Base-by-base conservation (phyloP, 2,113 vertebrate genomes). In the Ceuthmochares aereus region DNA sequence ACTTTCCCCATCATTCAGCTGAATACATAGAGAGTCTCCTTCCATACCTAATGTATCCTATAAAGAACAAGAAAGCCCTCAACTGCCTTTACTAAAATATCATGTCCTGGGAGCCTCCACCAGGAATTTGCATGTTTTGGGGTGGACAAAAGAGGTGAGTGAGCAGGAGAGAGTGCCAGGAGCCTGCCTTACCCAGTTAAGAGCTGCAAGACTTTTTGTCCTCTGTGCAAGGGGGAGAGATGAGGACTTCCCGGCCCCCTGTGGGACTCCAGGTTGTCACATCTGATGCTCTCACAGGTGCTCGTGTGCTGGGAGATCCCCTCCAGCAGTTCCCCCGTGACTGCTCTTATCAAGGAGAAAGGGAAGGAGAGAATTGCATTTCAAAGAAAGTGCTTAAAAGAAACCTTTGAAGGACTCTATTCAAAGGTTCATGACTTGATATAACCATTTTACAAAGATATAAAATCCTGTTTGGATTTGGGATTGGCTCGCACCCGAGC, bases 361-460 rank as follows among this genome's bases (percentile, higher is more conserved):
- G 68, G 94, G 77, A 95, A 93, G n/a, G 60, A 52, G 37, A 76
- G 79, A 95, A 93, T 95, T 96, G 86, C 94, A 96, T 96, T 96
- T 97, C 96, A 97, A 97, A 97, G 96, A 47, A 77, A 81, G 16
- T 4, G 86, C 76, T 78, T 97, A 91, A 97, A 96, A 96, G 93
- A 60, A 95, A 89, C 73, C 73, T 97, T 97, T 97, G 93, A 97
- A 97, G 84, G 89, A 63, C 91, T 42, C 47, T 63, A 84, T 93
- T 96, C 86, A 95, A 96, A 97, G 80, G 89, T 89, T 95, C 86
- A 34, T 70, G 52, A 81, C 86, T 95, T 70, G 56, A 84, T 89
- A 67, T 10, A 95, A 92, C 89, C 60, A 12, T 78, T 93, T 95
- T 7, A 40, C 92, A 96, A 64, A 87, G 94, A 75, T 63, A 78